These are phyloP conservation scores for Galeruca laticollis DNA, from an alignment of 2,888 invertebrate genomes.

Conservation along the genomic window DNA sequence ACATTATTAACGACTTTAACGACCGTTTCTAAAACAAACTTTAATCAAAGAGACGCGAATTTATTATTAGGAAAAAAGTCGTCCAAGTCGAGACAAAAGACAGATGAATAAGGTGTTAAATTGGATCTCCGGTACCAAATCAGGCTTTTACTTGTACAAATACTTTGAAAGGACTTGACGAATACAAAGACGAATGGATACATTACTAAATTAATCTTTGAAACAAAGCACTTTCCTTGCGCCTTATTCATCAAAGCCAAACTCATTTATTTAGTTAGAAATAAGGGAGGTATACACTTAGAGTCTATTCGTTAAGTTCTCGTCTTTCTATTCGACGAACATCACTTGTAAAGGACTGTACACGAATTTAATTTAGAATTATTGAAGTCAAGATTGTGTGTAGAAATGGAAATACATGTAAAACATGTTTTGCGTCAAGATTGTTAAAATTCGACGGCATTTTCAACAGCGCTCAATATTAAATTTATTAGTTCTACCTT, in stretches of 20 bases:
- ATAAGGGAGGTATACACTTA: constrained; percentile 59
- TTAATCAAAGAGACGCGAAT: too few relatives aligned
- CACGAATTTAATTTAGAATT: constrained; percentile 43
- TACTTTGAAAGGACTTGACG: constrained; percentile 53
- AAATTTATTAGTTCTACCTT: not conserved
- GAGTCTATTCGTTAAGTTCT: constrained; percentile 60
- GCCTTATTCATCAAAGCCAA: constrained; percentile 65
- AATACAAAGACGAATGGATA: constrained; percentile 66
- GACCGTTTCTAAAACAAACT: not conserved
- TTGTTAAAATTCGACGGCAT: not conserved
- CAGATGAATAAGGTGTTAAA: constrained; percentile 48
- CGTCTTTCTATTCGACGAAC: constrained; percentile 52
- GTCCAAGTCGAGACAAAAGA: constrained; percentile 42
- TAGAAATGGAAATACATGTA: constrained; percentile 3
- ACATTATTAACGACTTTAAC: not conserved
- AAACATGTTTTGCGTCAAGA: constrained; percentile 5
- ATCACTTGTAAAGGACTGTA: constrained; percentile 55
- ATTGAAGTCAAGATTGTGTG: constrained; percentile 27
- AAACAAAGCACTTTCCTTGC: constrained; percentile 65
- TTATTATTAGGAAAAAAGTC: too few relatives aligned
- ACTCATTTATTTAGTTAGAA: constrained; percentile 64
- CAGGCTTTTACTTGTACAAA: constrained; percentile 44
- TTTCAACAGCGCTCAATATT: not conserved
- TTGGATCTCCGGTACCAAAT: constrained; percentile 45
- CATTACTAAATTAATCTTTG: constrained; percentile 67